Percentiles rank a stretch among this genome's conserved stretches.
Evolutionary conservation across 2,888 invertebrate genomes (phyloP).

Genomic region (Pyrrhia umbra): DNA sequence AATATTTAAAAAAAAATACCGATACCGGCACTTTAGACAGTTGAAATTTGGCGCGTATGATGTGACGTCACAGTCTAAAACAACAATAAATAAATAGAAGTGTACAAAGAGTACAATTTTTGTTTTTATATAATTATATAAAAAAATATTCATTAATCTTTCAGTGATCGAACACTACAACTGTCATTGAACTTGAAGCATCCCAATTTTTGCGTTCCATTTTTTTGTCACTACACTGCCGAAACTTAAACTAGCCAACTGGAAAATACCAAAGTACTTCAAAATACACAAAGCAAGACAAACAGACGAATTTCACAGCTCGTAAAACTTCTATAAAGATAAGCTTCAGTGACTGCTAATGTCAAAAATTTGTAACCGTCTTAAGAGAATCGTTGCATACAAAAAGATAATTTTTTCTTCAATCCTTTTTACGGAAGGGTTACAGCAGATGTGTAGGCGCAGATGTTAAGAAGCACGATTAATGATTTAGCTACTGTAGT

Average conservation of each 20-base stretch:
- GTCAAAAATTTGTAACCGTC: constrained; percentile 44
- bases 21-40: too few relatives aligned
- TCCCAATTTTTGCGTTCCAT: neutral
- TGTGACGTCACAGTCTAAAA: too few relatives aligned
- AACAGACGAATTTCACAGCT: constrained; percentile 59
- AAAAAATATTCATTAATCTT: too few relatives aligned
- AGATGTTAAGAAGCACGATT: constrained; percentile 75
- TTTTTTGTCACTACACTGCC: constrained; percentile 3
- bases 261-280: constrained; percentile 14
- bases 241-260: constrained; percentile 17
- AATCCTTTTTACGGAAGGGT: constrained; percentile 74
- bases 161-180: neutral
- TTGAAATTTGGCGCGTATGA: too few relatives aligned
- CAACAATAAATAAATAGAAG: too few relatives aligned
- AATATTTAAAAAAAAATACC: too few relatives aligned
- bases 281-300: constrained; percentile 42
- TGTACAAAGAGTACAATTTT: too few relatives aligned
- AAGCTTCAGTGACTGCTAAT: constrained; percentile 55
- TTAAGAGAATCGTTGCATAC: constrained; percentile 53
- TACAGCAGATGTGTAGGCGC: constrained; percentile 82
- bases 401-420: constrained; percentile 58
- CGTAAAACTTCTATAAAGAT: constrained; percentile 38
- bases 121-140: too few relatives aligned
- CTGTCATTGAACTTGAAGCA: neutral
- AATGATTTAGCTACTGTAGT: constrained; percentile 81